A percentile compares a stretch with the other conserved stretches of the same genome.
Conservation (phyloP, 2,113 vertebrate genomes). For the Neodontobutis hainanensis region DNA sequence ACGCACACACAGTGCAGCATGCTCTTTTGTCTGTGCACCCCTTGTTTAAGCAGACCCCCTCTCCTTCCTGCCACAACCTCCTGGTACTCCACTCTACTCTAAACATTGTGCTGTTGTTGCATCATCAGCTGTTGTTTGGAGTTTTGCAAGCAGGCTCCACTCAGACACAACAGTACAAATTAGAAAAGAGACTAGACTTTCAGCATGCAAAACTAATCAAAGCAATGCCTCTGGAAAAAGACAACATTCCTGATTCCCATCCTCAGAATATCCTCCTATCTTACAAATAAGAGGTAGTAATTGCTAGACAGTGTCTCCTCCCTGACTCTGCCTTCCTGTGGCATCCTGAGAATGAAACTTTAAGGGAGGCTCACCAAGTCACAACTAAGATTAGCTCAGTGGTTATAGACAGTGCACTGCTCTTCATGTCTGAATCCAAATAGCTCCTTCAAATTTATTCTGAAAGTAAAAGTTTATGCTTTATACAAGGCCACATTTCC, state of each 20-base stretch:
- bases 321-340: conserved; percentile 56
- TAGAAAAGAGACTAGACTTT: neutral
- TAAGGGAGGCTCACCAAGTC: conserved; percentile 49
- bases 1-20: conserved; percentile 21
- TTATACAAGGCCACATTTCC: neutral
- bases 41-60: conserved; percentile 32
- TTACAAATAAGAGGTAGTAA: conserved; percentile 6
- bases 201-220: no score
- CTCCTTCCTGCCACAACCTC: conserved; percentile 20
- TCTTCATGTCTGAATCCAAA: conserved; percentile 45
- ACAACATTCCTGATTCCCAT: neutral
- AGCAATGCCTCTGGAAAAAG: neutral
- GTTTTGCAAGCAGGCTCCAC: neutral
- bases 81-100: conserved; percentile 31
- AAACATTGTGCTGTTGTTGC: conserved; percentile 35
- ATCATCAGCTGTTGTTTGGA: conserved; percentile 33
- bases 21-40: conserved; percentile 57
- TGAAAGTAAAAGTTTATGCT: conserved; percentile 5
- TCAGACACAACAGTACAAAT: neutral
- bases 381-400: conserved; percentile 68
- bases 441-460: conserved; percentile 9
- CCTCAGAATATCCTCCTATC: no score
- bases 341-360: conserved; percentile 68
- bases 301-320: conserved; percentile 17
- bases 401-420: conserved; percentile 33